Base-by-base conservation (phyloP, 35 echinoderm and acorn worm genomes). In the Heliocidaris tuberculata region DNA sequence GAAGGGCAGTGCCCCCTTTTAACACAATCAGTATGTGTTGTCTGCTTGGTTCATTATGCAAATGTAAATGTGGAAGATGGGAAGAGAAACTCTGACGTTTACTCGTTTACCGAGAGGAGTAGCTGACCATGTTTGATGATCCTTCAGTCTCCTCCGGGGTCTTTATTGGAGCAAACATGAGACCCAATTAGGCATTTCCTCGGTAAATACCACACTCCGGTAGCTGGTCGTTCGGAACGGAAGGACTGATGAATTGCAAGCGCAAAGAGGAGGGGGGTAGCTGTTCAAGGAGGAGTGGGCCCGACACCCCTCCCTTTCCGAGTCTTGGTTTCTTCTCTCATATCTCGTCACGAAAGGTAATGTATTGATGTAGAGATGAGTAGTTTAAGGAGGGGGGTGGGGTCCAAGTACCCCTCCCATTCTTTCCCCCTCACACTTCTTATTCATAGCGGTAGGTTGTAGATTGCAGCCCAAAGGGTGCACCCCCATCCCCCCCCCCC, bases 1-100 rank as follows among this genome's bases (percentile, higher is more conserved):
- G 60, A 70, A 70, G 60, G 65, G 65, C 65, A 78, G 65, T 78
- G 21, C 65, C 65, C 65, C 65, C 65, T 78, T 78, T 78, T 78
- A 78, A 78, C 17, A 78, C 19, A 19, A 6, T n/a, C 27, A 7
- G 4, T n/a, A 19, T 78, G 17, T 19, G 4, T 3, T 78, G 65
- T 78, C 21, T n/a, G 21, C 19, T 78, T 19, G 7, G 65, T 78
- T 78, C 65, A 78, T 78, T 24, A 78, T 78, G 65, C 65, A 78
- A 78, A 78, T 78, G 65, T n/a, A 21, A 78, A 78, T 78, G 65
- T 78, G 27, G 65, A n/a, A 19, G 65, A 7, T 78, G 65, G 17
- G 27, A 19, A 21, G 65, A 78, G 6, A n/a, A 78, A n/a, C 65
- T 78, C 19, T n/a, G 27, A 78, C 65, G 65, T 78, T 78, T 78